phyloP scores from a whole-genome alignment of 2,797 vertebrate species.

The Gallinago stenura region DNA sequence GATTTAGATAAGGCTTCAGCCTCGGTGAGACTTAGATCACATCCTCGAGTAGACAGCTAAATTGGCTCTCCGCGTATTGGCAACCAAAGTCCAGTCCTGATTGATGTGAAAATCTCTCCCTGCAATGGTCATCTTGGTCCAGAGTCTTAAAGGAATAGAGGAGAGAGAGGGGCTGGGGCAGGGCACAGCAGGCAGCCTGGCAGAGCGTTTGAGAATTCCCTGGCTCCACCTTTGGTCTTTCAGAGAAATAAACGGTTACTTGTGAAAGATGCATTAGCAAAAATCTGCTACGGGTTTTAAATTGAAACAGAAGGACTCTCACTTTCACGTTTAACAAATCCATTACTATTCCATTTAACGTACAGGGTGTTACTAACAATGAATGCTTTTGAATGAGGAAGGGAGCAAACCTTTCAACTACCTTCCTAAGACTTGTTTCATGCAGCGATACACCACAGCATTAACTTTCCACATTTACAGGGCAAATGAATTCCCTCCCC shows the following conservation, averaged over 20 bases:
- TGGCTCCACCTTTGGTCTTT: not conserved
- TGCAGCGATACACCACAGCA: not conserved
- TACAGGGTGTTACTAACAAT: not conserved
- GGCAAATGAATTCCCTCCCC: not conserved
- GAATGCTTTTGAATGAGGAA: not conserved
- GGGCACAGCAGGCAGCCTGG: not conserved
- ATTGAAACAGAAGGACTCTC: not conserved
- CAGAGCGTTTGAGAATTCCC: not conserved
- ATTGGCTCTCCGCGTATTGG: not conserved
- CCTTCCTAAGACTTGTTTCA: not conserved
- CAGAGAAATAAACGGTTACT: not conserved
- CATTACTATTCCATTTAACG: not conserved
- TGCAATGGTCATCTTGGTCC: not conserved
- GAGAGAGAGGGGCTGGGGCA: not conserved
- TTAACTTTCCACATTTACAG: not conserved
- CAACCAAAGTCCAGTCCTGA: slow-evolving; percentile 5
- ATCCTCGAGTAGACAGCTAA: not conserved
- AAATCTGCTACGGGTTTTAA: not conserved
- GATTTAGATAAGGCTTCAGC: slow-evolving; percentile 29
- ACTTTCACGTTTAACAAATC: not conserved
- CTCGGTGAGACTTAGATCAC: not conserved
- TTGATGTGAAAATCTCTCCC: not conserved
- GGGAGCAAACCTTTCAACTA: not conserved
- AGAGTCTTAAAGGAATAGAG: not conserved
- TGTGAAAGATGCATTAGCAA: not conserved